phyloP scores from a whole-genome alignment of 2,797 vertebrate species.

The Dendrocincla tyrannina region DNA sequence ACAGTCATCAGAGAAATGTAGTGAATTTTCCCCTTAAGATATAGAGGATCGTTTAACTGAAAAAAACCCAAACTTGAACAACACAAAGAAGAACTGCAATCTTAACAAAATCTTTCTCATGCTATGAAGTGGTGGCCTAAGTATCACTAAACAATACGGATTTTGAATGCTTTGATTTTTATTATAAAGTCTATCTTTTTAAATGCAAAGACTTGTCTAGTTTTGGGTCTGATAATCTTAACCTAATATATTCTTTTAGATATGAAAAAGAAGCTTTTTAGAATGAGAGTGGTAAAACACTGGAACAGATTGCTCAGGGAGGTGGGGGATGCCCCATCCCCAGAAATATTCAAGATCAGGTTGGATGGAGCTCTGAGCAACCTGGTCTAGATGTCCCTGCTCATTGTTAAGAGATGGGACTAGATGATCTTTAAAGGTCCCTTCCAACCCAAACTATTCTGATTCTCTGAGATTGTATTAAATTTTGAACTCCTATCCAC shows the following conservation, averaged over 20 bases:
- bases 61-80: background rate
- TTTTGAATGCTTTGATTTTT: background rate
- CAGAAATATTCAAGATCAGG: background rate
- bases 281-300: background rate
- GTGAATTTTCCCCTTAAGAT: background rate
- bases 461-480: background rate
- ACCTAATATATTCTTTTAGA: background rate
- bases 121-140: background rate
- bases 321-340: background rate
- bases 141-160: background rate
- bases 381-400: background rate
- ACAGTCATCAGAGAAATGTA: background rate
- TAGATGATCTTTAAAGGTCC: background rate
- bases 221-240: background rate
- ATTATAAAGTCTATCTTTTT: background rate
- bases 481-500: background rate
- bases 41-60: background rate
- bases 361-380: background rate
- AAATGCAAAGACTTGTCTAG: background rate
- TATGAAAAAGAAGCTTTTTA: background rate
- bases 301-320: background rate
- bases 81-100: background rate
- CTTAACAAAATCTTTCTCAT: background rate
- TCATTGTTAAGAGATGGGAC: background rate
- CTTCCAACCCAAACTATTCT: background rate